phyloP scores from a whole-genome alignment of 2,888 invertebrate genomes.

The Patella caerulea region DNA sequence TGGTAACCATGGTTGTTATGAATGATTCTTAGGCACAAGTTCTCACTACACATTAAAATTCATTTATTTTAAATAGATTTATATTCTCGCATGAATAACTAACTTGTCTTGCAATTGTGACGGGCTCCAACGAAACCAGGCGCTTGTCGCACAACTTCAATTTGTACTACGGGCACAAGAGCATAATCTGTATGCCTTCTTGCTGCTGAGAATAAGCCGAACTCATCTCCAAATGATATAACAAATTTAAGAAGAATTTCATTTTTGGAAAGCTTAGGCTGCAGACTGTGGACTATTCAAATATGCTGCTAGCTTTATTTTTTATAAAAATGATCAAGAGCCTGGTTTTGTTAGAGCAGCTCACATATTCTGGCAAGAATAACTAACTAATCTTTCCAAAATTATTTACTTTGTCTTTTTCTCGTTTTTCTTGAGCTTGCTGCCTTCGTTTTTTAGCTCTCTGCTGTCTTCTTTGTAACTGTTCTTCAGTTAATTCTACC shows the following conservation, averaged over 20 bases:
- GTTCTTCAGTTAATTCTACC: slow-evolving; percentile 92
- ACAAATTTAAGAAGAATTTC: no score
- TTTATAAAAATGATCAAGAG: no score
- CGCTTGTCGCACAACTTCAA: no score
- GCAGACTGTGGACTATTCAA: no score
- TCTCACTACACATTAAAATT: no score
- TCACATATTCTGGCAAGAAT: neutral
- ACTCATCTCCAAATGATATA: neutral
- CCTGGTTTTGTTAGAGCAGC: no score
- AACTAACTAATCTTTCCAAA: neutral
- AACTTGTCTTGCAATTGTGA: neutral
- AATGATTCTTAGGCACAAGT: no score
- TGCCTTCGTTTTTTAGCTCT: slow-evolving; percentile 93
- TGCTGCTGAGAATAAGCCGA: neutral
- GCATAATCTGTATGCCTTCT: neutral
- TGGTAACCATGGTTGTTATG: no score
- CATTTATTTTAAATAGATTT: no score
- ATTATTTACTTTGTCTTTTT: slow-evolving; percentile 85
- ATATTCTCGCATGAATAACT: neutral
- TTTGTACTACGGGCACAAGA: no score
- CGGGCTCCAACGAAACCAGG: neutral
- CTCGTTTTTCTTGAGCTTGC: slow-evolving; percentile 92
- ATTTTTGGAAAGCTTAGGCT: no score
- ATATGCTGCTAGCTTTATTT: no score
- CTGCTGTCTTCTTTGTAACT: slow-evolving; percentile 89